phyloP scores from a whole-genome alignment of 2,888 invertebrate genomes.

The Phyto melanocephala region DNA sequence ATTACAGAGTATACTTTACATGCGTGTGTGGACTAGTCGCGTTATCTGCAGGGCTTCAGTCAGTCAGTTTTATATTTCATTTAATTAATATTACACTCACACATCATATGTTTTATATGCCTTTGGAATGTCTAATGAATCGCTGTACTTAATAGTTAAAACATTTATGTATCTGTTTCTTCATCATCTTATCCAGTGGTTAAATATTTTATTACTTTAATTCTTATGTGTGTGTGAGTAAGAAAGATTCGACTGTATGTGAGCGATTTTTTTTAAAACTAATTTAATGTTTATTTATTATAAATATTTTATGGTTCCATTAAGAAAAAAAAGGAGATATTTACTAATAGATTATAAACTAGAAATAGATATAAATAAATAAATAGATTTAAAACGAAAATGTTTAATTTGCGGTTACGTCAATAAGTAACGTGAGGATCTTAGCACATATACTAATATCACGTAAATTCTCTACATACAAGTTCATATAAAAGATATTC shows the following conservation, averaged over 20 bases:
- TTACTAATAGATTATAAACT: conserved; percentile 8
- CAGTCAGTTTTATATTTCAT: conserved; percentile 1
- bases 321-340: neutral
- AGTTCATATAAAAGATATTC: too few relatives aligned
- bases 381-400: conserved; percentile 10
- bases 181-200: conserved; percentile 12
- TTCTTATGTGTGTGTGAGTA: neutral
- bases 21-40: too few relatives aligned
- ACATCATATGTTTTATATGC: conserved; percentile 38
- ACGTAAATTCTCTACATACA: too few relatives aligned
- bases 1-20: too few relatives aligned
- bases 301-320: conserved; percentile 14
- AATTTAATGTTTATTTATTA: conserved; percentile 23
- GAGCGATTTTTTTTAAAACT: neutral
- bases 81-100: conserved; percentile 55
- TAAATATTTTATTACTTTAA: conserved; percentile 10
- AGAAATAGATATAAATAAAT: too few relatives aligned
- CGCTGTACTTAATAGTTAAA: neutral
- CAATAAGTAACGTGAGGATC: conserved; percentile 8
- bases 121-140: conserved; percentile 56
- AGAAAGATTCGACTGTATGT: neutral
- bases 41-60: too few relatives aligned
- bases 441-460: too few relatives aligned
- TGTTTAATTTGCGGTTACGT: conserved; percentile 28
- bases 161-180: neutral